phyloP scores from a whole-genome alignment of 2,888 invertebrate species.

The Autographa gamma region DNA sequence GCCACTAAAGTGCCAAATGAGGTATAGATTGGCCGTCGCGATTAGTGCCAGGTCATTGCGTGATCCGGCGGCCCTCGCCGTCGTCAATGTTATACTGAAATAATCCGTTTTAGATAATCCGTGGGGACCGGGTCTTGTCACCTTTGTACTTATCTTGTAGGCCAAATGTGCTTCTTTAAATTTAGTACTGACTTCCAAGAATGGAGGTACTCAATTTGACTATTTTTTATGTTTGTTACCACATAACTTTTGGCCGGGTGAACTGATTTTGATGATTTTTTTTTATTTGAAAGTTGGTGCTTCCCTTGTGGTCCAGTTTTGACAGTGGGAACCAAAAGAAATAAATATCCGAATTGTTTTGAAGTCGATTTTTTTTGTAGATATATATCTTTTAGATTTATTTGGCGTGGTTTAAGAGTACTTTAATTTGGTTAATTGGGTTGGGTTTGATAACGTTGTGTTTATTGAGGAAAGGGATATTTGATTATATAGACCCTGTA shows the following conservation, averaged over 20 bases:
- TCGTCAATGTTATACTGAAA: conserved; percentile 53
- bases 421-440: not conserved
- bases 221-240: too few species aligned
- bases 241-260: too few species aligned
- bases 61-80: conserved; percentile 51
- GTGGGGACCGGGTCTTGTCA: conserved; percentile 26
- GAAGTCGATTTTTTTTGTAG: too few species aligned
- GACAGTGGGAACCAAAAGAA: too few species aligned
- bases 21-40: conserved; percentile 63
- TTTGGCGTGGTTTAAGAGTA: not conserved
- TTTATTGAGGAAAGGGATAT: conserved; percentile 1
- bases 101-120: conserved; percentile 66
- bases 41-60: conserved; percentile 64
- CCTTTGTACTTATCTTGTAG: conserved; percentile 37
- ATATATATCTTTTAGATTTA: not conserved
- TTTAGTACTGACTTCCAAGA: not conserved
- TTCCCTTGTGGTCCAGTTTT: too few species aligned
- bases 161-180: conserved; percentile 34
- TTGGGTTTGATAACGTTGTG: not conserved
- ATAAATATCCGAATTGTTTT: too few species aligned
- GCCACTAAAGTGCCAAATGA: conserved; percentile 59
- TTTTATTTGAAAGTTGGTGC: too few species aligned
- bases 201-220: too few species aligned
- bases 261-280: too few species aligned
- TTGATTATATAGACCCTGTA: not conserved